Conservation (phyloP, 2,113 vertebrate genomes). For the Rhabdomys dilectus region DNA sequence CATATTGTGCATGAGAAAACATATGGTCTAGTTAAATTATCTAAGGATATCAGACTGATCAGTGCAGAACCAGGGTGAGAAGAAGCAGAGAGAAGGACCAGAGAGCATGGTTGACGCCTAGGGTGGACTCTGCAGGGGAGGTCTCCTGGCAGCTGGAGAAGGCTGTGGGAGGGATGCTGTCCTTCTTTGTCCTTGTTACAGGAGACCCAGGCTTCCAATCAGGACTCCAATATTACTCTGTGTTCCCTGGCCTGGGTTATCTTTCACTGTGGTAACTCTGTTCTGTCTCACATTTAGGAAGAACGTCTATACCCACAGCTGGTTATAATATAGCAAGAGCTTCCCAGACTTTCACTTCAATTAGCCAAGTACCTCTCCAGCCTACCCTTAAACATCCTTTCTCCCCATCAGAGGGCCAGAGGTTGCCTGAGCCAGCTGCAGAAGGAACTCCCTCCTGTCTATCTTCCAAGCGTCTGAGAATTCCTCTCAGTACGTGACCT, state of each 20-base stretch:
- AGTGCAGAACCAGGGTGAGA: background rate
- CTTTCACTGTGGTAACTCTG: background rate
- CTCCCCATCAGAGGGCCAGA: background rate
- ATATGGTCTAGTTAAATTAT: background rate
- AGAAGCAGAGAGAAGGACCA: background rate
- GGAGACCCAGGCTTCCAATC: background rate
- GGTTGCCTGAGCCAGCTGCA: background rate
- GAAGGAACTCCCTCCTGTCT: background rate
- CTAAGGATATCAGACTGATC: background rate
- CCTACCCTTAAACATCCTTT: background rate
- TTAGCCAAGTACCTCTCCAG: background rate
- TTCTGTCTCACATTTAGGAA: background rate
- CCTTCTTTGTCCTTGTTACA: background rate
- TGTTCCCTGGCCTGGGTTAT: background rate
- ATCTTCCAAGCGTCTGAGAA: background rate
- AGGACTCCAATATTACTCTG: background rate
- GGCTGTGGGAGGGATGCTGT: rapidly evolving
- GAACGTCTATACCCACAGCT: background rate
- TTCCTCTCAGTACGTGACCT: background rate
- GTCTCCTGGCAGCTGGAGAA: background rate
- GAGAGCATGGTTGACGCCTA: background rate
- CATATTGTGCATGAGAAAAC: background rate
- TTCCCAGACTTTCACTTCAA: background rate
- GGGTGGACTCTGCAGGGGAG: background rate
- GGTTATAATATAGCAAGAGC: background rate